These are phyloP conservation scores for Lacerta bilineata DNA, from an alignment of 2,797 vertebrate genomes.

Conservation along the genomic window DNA sequence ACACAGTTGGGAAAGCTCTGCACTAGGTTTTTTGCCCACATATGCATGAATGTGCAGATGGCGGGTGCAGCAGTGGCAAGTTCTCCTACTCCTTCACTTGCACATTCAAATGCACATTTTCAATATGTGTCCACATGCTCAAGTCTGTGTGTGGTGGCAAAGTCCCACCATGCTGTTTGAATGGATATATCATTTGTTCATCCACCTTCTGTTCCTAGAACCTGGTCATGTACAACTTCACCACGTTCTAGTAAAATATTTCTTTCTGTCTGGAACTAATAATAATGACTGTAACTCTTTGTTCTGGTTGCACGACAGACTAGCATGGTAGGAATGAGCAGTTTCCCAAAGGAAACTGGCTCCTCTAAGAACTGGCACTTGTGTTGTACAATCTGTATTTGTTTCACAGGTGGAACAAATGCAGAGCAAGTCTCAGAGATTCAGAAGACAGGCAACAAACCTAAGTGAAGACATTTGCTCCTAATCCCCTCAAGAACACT, in stretches of 20 bases:
- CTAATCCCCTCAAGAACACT: conserved; percentile 31
- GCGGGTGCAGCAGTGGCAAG: not conserved
- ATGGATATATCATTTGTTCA: not conserved
- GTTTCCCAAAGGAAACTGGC: not conserved
- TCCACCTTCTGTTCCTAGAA: not conserved
- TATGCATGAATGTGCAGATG: not conserved
- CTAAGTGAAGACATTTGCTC: conserved; percentile 35
- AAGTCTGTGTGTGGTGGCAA: not conserved
- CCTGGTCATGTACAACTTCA: not conserved
- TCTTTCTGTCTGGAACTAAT: not conserved
- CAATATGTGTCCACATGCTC: no score
- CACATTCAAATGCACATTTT: no score
- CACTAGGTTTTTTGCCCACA: not conserved
- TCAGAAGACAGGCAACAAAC: not conserved
- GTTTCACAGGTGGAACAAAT: conserved; percentile 27
- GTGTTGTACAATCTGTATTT: conserved; percentile 28
- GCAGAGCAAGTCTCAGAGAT: conserved; percentile 14
- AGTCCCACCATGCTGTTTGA: not conserved
- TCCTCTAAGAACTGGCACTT: conserved; percentile 12
- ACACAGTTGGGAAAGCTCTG: no score
- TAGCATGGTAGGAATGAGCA: conserved; percentile 35
- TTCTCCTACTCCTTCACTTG: no score
- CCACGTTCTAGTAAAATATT: conserved; percentile 8
- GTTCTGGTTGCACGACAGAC: conserved; percentile 15
- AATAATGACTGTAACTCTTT: not conserved